phyloP scores from a whole-genome alignment of 2,113 vertebrate species.

The Poeciliopsis turrubarensis region DNA sequence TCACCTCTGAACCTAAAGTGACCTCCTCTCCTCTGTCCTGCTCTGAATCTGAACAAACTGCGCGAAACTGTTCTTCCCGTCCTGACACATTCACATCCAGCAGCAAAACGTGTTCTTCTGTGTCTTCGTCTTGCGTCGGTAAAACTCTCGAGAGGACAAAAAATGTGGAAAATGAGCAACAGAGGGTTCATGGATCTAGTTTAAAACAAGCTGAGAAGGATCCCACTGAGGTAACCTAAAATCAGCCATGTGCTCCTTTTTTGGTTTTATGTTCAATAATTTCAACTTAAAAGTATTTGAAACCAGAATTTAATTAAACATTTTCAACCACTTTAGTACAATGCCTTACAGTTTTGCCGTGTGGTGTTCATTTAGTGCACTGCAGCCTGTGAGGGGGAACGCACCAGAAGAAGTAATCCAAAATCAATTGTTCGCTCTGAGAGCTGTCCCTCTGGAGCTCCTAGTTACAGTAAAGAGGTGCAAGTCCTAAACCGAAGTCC shows the following conservation, averaged over 20 bases:
- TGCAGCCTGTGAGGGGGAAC: conserved; percentile 27
- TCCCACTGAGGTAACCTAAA: conserved; percentile 46
- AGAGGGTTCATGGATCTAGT: neutral
- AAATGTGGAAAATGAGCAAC: neutral
- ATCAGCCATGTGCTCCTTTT: neutral
- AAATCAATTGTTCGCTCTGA: conserved; percentile 54
- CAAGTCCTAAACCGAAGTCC: neutral
- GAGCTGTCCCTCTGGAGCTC: conserved; percentile 61
- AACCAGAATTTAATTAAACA: neutral
- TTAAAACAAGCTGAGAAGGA: conserved; percentile 15
- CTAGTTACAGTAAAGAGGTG: conserved; percentile 78
- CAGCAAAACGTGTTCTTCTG: neutral
- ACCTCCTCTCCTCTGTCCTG: neutral
- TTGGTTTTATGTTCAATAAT: neutral
- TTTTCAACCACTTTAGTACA: too few relatives aligned
- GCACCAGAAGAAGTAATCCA: conserved; percentile 10
- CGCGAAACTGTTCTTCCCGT: neutral
- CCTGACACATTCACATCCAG: neutral
- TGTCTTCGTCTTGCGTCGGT: neutral
- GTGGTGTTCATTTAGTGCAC: conserved; percentile 62
- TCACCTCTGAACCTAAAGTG: conserved; percentile 62
- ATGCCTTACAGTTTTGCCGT: neutral
- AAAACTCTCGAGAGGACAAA: neutral
- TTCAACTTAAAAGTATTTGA: neutral
- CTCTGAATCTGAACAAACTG: conserved; percentile 10